phyloP scores from a whole-genome alignment of 2,113 vertebrate genomes.

The Charadrius vociferus region DNA sequence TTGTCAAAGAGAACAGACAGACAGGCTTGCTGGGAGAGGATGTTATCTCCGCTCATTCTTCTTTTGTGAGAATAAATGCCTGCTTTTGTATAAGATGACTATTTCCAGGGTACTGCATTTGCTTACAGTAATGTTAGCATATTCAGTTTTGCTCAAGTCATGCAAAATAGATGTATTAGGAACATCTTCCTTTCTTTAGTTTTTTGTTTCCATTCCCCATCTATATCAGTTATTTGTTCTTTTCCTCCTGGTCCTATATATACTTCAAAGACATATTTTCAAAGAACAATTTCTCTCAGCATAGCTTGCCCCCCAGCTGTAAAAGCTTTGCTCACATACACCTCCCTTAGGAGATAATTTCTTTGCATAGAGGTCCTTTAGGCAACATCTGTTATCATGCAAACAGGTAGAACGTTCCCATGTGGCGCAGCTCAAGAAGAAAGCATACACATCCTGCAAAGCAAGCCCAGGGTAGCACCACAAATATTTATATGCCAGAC shows the following conservation, averaged over 20 bases:
- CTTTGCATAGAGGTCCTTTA: constrained; percentile 14
- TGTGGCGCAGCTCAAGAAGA: background rate
- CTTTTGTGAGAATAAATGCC: background rate
- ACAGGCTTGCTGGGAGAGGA: background rate
- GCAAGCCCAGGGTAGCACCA: background rate
- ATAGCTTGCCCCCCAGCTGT: background rate
- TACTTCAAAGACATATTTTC: constrained; percentile 39
- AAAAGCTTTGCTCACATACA: constrained; percentile 24
- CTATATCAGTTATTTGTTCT: background rate
- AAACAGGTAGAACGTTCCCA: constrained; percentile 34
- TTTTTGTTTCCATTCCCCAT: background rate
- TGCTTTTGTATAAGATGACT: background rate
- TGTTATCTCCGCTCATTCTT: background rate
- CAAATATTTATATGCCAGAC: background rate
- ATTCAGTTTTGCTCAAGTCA: background rate
- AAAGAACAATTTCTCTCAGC: constrained; percentile 15
- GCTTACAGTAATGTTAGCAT: background rate
- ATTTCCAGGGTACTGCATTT: background rate
- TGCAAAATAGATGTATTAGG: background rate
- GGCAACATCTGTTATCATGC: constrained; percentile 10
- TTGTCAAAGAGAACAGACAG: background rate
- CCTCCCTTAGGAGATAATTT: background rate
- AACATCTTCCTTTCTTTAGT: background rate
- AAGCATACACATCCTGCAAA: background rate
- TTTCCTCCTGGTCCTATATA: constrained; percentile 27